A percentile compares a stretch with the other conserved stretches of the same genome.
Conservation (phyloP, 1,140 invertebrate species). For the Oryctes rhinoceros region DNA sequence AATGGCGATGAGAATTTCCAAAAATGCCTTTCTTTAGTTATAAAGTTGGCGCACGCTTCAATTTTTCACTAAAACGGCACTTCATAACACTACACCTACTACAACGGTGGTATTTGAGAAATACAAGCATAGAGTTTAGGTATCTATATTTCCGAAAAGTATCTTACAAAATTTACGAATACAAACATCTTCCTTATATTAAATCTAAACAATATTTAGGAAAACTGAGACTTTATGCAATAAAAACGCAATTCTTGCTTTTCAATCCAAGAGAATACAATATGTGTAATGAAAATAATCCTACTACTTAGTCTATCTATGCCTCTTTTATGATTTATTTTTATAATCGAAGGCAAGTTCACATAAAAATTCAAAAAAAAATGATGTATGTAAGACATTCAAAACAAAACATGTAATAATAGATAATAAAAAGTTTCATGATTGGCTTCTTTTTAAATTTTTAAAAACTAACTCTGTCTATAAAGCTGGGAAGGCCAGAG, state of each 20-base stretch:
- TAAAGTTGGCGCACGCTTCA: too few relatives aligned
- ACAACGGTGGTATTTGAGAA: not conserved
- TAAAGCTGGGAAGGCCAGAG: slow-evolving; percentile 39
- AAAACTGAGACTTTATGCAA: slow-evolving; percentile 4
- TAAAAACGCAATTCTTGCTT: slow-evolving; percentile 18
- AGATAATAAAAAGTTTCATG: not conserved
- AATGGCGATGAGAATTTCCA: too few relatives aligned
- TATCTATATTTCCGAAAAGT: slow-evolving; percentile 42
- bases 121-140: not conserved
- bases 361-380: not conserved
- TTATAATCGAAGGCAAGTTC: not conserved
- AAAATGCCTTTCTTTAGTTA: too few relatives aligned
- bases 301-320: not conserved
- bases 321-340: not conserved
- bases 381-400: not conserved
- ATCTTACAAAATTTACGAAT: slow-evolving; percentile 43
- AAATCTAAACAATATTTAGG: slow-evolving; percentile 38
- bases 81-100: too few relatives aligned
- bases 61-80: too few relatives aligned
- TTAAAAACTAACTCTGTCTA: slow-evolving; percentile 29
- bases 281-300: slow-evolving; percentile 7
- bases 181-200: slow-evolving; percentile 41
- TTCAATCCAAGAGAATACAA: not conserved
- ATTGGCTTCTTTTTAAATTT: not conserved
- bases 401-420: not conserved